Conservation (phyloP, 2,888 invertebrate genomes). For the Mellilla xanthometata region DNA sequence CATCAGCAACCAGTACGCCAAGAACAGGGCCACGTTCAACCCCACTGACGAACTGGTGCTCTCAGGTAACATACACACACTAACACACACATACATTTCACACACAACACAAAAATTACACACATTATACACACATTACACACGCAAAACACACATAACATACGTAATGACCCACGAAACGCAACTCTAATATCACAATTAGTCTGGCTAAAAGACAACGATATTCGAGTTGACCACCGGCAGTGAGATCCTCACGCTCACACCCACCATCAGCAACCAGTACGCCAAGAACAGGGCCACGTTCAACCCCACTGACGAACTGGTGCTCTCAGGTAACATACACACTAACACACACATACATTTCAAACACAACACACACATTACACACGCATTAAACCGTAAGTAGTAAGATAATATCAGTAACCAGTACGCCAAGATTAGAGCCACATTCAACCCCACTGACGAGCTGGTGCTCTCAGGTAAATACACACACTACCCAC, state of each 20-base stretch:
- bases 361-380: too few relatives aligned
- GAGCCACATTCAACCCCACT: slow-evolving; percentile 96
- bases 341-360: too few relatives aligned
- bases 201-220: slow-evolving; percentile 90
- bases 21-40: slow-evolving; percentile 97
- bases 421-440: slow-evolving; percentile 97
- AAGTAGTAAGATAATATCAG: too few relatives aligned
- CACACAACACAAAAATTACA: too few relatives aligned
- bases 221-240: slow-evolving; percentile 95
- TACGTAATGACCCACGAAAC: too few relatives aligned
- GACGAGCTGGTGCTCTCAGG: slow-evolving; percentile 96
- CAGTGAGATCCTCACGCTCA: slow-evolving; percentile 86
- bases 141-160: too few relatives aligned
- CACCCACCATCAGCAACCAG: slow-evolving; percentile 93
- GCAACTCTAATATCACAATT: too few relatives aligned
- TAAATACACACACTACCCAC: slow-evolving; percentile 32
- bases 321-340: slow-evolving; percentile 90
- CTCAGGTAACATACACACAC: slow-evolving; percentile 86
- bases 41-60: slow-evolving; percentile 97
- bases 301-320: slow-evolving; percentile 95
- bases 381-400: too few relatives aligned
- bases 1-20: slow-evolving; percentile 95
- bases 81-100: too few relatives aligned
- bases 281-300: slow-evolving; percentile 97
- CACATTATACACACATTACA: too few relatives aligned